Evolutionary conservation across 1,140 invertebrate genomes (phyloP).

Genomic region (Sitophilus oryzae): DNA sequence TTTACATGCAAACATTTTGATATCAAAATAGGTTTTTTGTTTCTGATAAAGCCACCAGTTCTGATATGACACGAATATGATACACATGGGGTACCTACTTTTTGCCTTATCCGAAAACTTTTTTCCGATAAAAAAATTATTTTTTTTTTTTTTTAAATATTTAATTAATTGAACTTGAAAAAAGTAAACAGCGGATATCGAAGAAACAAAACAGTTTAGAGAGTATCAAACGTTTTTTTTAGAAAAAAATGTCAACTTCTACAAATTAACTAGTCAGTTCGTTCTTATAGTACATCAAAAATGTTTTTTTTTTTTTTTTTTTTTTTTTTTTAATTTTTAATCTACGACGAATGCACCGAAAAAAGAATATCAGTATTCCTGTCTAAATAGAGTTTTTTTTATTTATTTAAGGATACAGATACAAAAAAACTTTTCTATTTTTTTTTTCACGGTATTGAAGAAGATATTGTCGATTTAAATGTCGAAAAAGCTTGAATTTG

Average conservation of each 20-base stretch:
- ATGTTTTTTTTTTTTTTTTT: neutral
- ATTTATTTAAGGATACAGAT: neutral
- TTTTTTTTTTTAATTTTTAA: neutral
- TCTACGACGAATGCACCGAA: constrained; percentile 10
- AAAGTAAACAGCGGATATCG: too few relatives aligned
- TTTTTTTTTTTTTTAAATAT: too few relatives aligned
- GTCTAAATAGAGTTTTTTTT: neutral
- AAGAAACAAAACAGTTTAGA: too few relatives aligned
- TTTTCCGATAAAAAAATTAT: too few relatives aligned
- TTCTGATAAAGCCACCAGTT: neutral
- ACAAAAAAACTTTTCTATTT: neutral
- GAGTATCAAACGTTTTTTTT: too few relatives aligned
- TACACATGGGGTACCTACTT: neutral
- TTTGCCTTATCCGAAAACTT: neutral
- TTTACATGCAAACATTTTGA: too few relatives aligned
- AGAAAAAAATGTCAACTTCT: too few relatives aligned
- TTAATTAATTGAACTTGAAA: too few relatives aligned
- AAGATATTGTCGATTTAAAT: neutral
- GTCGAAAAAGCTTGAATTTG: neutral
- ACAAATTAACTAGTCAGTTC: constrained; percentile 22
- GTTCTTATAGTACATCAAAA: constrained; percentile 17
- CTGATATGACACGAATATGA: neutral
- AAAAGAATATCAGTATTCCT: constrained; percentile 4
- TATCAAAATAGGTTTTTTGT: too few relatives aligned
- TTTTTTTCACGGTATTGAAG: neutral